phyloP scores from a whole-genome alignment of 2,888 invertebrate species.

The Raillietiella orientalis region DNA sequence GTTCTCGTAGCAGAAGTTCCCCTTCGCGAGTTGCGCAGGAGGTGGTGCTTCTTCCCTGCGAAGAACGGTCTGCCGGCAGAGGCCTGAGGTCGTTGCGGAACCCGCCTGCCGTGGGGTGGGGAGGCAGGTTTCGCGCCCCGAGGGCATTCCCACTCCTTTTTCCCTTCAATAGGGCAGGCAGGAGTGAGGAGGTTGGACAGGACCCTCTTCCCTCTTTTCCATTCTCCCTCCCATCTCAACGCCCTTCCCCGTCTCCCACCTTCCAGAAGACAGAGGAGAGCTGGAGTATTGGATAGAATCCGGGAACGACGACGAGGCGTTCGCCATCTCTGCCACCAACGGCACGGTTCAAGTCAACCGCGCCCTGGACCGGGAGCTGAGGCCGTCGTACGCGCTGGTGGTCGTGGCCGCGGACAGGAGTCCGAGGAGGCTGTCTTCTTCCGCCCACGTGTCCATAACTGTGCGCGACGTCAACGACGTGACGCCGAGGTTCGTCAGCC shows the following conservation, averaged over 20 bases:
- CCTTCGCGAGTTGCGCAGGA: too few species aligned
- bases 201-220: too few species aligned
- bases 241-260: slow-evolving; percentile 1
- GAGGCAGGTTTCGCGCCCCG: too few species aligned
- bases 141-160: too few species aligned
- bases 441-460: slow-evolving; percentile 40
- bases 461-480: slow-evolving; percentile 74
- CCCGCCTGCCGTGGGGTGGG: too few species aligned
- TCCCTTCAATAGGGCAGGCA: too few species aligned
- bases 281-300: too few species aligned
- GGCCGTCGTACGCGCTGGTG: slow-evolving; percentile 44
- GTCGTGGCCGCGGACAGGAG: slow-evolving; percentile 44
- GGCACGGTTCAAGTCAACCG: slow-evolving; percentile 48
- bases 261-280: slow-evolving; percentile 47
- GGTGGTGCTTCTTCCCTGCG: too few species aligned
- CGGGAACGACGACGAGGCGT: slow-evolving; percentile 41
- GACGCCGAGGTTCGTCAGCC: slow-evolving; percentile 49
- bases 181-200: too few species aligned
- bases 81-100: too few species aligned
- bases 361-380: slow-evolving; percentile 45
- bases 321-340: slow-evolving; percentile 34
- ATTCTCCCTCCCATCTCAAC: neutral
- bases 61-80: too few species aligned
- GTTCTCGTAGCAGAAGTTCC: too few species aligned
- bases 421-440: slow-evolving; percentile 7